Percentiles rank a stretch among this genome's conserved stretches.
phyloP scores from a whole-genome alignment of 2,797 vertebrate species.

The Mallotus villosus region DNA sequence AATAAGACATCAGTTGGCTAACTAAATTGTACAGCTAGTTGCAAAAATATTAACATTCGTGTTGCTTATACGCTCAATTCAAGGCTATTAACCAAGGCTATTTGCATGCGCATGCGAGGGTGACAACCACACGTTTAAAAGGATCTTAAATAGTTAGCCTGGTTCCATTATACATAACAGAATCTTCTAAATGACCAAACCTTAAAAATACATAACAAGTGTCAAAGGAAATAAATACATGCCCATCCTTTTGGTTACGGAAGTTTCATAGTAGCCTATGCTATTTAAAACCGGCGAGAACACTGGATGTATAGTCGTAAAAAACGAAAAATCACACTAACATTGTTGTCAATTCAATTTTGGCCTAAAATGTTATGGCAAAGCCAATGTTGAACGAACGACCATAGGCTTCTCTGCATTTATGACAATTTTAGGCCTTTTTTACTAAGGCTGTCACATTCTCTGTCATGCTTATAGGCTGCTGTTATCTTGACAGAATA shows the following conservation, averaged over 20 bases:
- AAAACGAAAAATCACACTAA: background rate
- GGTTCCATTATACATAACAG: slow-evolving; percentile 56
- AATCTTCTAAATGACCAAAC: slow-evolving; percentile 54
- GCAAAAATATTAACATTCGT: too few relatives aligned
- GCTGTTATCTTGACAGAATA: too few relatives aligned
- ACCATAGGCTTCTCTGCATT: background rate
- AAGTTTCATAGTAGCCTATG: too few relatives aligned
- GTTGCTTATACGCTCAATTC: too few relatives aligned
- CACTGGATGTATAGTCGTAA: too few relatives aligned
- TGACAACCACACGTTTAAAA: slow-evolving; percentile 63
- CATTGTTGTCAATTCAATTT: background rate
- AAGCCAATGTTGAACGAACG: background rate
- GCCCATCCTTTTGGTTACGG: too few relatives aligned
- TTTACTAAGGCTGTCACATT: too few relatives aligned
- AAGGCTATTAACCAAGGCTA: background rate
- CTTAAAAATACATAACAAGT: slow-evolving; percentile 3
- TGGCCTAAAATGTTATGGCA: background rate
- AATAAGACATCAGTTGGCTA: too few relatives aligned
- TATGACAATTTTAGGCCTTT: background rate
- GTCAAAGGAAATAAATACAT: background rate
- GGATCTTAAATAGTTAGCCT: slow-evolving; percentile 42
- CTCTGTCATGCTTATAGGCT: too few relatives aligned
- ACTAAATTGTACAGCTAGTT: too few relatives aligned
- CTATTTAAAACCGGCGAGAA: too few relatives aligned
- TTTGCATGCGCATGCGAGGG: background rate